phyloP scores from a whole-genome alignment of 2,113 vertebrate genomes.

The Petrocephalus zakoni region DNA sequence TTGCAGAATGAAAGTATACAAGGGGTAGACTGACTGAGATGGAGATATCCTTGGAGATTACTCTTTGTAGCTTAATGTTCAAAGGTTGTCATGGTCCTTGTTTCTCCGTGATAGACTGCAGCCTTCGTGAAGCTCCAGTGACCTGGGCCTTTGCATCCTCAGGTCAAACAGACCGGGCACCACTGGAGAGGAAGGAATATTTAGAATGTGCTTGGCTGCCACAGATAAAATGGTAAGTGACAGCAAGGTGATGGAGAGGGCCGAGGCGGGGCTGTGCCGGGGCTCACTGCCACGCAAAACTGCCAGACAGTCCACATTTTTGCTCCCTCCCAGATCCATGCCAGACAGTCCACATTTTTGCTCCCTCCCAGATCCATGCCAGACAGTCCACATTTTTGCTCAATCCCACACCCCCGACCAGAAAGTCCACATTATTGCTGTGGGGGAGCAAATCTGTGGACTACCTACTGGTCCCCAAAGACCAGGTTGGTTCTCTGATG shows the following conservation, averaged over 20 bases:
- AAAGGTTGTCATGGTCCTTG: not conserved
- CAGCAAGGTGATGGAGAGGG: constrained; percentile 40
- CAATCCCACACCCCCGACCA: not conserved
- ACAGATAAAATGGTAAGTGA: constrained; percentile 55
- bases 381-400: not conserved
- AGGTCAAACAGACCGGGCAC: constrained; percentile 32
- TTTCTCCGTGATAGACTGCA: not conserved
- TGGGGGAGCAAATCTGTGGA: not conserved
- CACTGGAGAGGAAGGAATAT: constrained; percentile 62
- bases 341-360: not conserved
- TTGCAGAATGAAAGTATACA: not conserved
- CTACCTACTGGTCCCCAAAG: not conserved
- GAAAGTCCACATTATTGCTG: not conserved
- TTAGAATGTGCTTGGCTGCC: constrained; percentile 59
- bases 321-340: not conserved
- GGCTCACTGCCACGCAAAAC: constrained; percentile 41
- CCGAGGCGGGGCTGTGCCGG: constrained; percentile 22
- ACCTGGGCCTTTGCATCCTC: constrained; percentile 37
- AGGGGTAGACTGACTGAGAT: not conserved
- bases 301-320: not conserved
- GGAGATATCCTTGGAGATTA: not conserved
- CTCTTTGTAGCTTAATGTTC: not conserved
- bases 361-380: too few species aligned
- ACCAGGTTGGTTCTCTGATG: not conserved
- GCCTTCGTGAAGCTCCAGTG: not conserved